Conservation (phyloP, 1,140 invertebrate species). For the Leptinotarsa texana region DNA sequence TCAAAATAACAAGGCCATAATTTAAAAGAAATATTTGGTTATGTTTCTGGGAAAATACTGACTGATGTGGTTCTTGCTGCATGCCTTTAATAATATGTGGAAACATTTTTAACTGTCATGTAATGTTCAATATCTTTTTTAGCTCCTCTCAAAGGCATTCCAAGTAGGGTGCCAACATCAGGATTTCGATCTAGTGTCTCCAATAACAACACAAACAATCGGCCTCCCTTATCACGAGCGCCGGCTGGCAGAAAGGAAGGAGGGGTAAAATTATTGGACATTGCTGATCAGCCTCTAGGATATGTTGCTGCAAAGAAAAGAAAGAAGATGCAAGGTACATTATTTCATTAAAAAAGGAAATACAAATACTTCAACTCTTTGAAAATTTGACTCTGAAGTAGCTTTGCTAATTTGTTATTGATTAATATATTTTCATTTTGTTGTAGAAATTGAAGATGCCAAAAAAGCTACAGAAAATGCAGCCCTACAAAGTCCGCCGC, state of each 20-base stretch:
- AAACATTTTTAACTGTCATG: too few species aligned
- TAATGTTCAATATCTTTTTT: constrained; percentile 32
- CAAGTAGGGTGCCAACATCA: constrained; percentile 73
- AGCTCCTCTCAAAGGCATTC: constrained; percentile 90
- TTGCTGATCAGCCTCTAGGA: constrained; percentile 86
- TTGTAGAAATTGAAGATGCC: constrained; percentile 76
- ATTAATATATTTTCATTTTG: not conserved
- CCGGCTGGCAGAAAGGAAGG: constrained; percentile 78
- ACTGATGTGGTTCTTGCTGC: too few species aligned
- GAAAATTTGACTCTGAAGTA: too few species aligned
- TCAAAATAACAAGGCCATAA: too few species aligned
- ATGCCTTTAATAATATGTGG: too few species aligned
- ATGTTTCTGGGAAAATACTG: too few species aligned
- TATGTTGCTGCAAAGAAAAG: constrained; percentile 63
- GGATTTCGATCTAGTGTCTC: constrained; percentile 67
- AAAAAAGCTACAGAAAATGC: constrained; percentile 69
- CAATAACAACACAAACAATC: constrained; percentile 55
- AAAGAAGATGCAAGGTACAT: constrained; percentile 64
- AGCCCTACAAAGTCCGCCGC: constrained; percentile 56
- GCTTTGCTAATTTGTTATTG: not conserved
- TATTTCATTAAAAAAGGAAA: too few species aligned
- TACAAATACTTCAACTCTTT: not conserved
- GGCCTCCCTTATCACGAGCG: constrained; percentile 57
- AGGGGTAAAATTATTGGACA: constrained; percentile 91
- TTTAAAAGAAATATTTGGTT: too few species aligned